Percentiles rank a stretch among this genome's conserved stretches.
Conservation (phyloP, 2,797 vertebrate species). For the Otus scops region DNA sequence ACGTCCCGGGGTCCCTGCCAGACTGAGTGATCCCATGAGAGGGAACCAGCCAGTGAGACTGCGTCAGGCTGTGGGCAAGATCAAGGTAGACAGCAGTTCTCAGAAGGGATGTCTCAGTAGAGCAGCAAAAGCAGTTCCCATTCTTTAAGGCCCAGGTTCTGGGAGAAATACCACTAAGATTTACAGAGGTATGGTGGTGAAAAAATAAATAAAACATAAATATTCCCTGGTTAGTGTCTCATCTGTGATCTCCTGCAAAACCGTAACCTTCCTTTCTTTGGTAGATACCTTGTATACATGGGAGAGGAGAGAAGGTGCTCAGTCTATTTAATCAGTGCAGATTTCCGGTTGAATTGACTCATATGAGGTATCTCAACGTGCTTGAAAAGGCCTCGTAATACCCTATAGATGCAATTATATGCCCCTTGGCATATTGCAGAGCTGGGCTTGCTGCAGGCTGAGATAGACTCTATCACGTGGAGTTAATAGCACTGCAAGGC, state of each 20-base stretch:
- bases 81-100: neutral
- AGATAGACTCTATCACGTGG: neutral
- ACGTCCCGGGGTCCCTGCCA: neutral
- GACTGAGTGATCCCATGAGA: neutral
- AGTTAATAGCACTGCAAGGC: neutral
- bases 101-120: neutral
- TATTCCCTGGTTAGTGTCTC: neutral
- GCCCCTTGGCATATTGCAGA: neutral
- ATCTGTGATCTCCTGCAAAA: neutral
- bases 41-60: neutral
- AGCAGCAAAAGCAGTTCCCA: neutral
- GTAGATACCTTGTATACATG: neutral
- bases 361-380: accelerated
- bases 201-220: neutral
- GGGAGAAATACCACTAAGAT: neutral
- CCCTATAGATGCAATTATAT: neutral
- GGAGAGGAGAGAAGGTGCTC: neutral
- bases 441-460: neutral
- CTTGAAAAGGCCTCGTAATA: neutral
- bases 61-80: neutral
- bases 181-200: neutral
- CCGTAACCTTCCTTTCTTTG: neutral
- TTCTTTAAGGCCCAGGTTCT: neutral
- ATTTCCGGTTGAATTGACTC: neutral
- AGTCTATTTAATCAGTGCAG: neutral